Evolutionary conservation across 2,888 invertebrate genomes (phyloP).

Genomic region (Piscicola geometra): DNA sequence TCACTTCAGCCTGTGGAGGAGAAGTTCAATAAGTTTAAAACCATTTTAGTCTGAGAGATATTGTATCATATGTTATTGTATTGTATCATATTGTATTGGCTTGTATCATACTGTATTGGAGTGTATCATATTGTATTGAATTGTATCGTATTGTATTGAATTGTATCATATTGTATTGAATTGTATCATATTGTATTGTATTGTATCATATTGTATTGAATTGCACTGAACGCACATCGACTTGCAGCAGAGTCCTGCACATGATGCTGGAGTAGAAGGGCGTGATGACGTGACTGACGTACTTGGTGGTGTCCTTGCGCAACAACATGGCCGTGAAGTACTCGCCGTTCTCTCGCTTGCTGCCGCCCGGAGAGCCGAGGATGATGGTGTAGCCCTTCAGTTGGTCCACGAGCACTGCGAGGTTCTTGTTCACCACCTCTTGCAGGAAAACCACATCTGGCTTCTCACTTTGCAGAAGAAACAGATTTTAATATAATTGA

Average conservation of each 20-base stretch:
- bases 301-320: constrained; percentile 53
- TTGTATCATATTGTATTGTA: no score
- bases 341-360: constrained; percentile 45
- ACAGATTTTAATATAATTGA: not conserved
- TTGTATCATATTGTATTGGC: no score
- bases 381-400: constrained; percentile 47
- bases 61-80: no score
- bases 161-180: no score
- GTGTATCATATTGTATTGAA: no score
- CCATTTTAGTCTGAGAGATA: no score
- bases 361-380: constrained; percentile 3
- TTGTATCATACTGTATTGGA: no score
- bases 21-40: not conserved
- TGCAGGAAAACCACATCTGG: constrained; percentile 63
- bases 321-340: constrained; percentile 59
- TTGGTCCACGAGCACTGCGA: constrained; percentile 53
- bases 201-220: no score
- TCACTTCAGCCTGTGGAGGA: constrained; percentile 45
- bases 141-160: no score
- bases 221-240: constrained; percentile 58
- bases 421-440: constrained; percentile 59
- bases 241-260: constrained; percentile 59
- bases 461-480: constrained; percentile 57
- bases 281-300: constrained; percentile 56
- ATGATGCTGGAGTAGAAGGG: constrained; percentile 58